Base-by-base conservation (phyloP, 2,888 invertebrate genomes). In the Drosophila anomelani region DNA sequence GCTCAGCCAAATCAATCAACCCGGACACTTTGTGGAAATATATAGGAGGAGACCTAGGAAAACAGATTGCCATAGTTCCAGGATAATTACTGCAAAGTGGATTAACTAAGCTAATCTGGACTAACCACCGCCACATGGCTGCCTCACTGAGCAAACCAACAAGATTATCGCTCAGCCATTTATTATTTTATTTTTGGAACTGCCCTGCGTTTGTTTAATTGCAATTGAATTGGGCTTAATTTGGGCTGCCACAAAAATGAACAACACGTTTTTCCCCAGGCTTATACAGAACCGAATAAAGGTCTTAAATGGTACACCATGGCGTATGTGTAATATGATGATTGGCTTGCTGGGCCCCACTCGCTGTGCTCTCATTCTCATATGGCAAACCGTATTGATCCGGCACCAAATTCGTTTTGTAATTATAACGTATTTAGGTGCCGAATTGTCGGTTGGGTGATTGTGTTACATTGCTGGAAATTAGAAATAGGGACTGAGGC, bases 51-150 rank as follows among this genome's bases (percentile, higher is more conserved):
- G 67, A 17, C 26, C 44, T 66, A 17, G 20, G 36, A 47, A 34
- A 67, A 55, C 69, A 67, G 68, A 46, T 55, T 55, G 68, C 69
- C 38, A 54, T 54, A 29, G 46, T 34, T 67, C 46, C 5, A 3
- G n/a, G 12, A 68, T 68, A 68, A 68, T 68, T 68, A 68, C 39
- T 29, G n/a, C 54, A 67, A 67, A 67, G 69, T 67, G 67, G 67
- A 67, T 67, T 56, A 68, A 55, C 29, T 41, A 47, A 41, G 64
- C 64, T 63, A 64, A 64, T 64, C 64, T 32, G 15, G n/a, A 51
- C 63, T 51, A 51, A 32, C 46, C 38, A 34, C 54, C 38, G 17
- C 54, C 67, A 67, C 46, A 26, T 67, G 54, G 32, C 68, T 38
- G 41, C 13, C 49, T 15, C 23, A 8, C 12, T 12, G 44, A 43